A percentile compares a stretch with the other conserved stretches of the same genome.
phyloP scores from a whole-genome alignment of 2,797 vertebrate genomes.

The Pseudopleuronectes americanus region DNA sequence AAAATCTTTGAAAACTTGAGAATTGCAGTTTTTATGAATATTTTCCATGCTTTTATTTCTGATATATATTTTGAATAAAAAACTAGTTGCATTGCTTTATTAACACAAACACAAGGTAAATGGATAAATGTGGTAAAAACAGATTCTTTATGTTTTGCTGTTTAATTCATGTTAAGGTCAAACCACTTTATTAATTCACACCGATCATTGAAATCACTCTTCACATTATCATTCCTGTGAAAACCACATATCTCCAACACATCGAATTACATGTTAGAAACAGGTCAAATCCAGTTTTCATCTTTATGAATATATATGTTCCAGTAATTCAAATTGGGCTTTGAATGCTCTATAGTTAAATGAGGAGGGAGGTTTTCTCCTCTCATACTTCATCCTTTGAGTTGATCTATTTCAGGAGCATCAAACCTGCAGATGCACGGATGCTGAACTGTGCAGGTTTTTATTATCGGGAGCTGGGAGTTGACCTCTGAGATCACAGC shows the following conservation, averaged over 20 bases:
- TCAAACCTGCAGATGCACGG: background rate
- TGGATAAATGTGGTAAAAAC: background rate
- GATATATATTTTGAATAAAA: no score
- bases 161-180: background rate
- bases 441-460: background rate
- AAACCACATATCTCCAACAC: no score
- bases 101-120: no score
- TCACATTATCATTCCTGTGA: no score
- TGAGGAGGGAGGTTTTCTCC: background rate
- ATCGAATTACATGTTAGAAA: no score
- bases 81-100: no score
- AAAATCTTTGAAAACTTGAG: no score
- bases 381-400: background rate
- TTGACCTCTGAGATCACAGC: background rate
- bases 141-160: background rate
- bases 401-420: background rate
- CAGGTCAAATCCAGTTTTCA: no score
- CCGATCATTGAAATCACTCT: background rate
- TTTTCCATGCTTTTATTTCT: no score
- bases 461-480: background rate
- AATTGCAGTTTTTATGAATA: no score
- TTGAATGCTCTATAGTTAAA: background rate
- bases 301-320: no score
- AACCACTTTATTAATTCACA: background rate
- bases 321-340: no score